Evolutionary conservation across 1,140 invertebrate genomes (phyloP).

Genomic region (fruit fly (Drosophila melanogaster)): DNA sequence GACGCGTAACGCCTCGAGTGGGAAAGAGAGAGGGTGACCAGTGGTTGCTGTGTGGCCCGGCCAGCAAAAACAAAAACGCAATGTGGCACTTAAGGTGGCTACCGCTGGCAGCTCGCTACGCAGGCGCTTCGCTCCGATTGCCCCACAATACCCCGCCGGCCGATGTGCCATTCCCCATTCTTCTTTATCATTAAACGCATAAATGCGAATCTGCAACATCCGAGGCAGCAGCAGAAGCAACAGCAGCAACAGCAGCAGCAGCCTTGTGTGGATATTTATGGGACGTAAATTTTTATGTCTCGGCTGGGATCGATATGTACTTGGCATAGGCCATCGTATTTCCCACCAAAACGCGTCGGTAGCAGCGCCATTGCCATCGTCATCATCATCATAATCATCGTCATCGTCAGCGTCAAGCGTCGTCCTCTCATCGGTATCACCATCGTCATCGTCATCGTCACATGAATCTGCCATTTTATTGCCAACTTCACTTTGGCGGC

Average conservation of each 20-base stretch:
- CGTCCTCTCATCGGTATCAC: slow-evolving; percentile 26
- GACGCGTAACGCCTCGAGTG: slow-evolving; percentile 7
- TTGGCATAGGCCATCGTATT: slow-evolving; percentile 64
- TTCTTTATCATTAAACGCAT: slow-evolving; percentile 81
- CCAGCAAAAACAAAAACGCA: slow-evolving; percentile 50
- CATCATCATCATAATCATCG: slow-evolving; percentile 12
- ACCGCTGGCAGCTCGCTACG: slow-evolving; percentile 71
- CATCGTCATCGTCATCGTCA: slow-evolving; percentile 67
- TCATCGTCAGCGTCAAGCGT: slow-evolving; percentile 24
- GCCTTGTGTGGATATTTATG: slow-evolving; percentile 81
- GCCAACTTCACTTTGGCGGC: slow-evolving; percentile 81
- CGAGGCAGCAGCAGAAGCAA: slow-evolving; percentile 13
- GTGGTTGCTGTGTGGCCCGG: slow-evolving; percentile 45
- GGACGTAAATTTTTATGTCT: slow-evolving; percentile 80
- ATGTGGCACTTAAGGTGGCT: slow-evolving; percentile 78
- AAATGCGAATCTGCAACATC: slow-evolving; percentile 75
- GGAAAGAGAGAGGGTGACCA: slow-evolving; percentile 2
- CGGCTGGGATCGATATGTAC: slow-evolving; percentile 47
- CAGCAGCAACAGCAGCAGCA: slow-evolving; percentile 12
- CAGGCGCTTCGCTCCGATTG: slow-evolving; percentile 27
- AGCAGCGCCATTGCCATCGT: slow-evolving; percentile 67
- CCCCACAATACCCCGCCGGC: slow-evolving; percentile 3
- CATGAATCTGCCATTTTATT: slow-evolving; percentile 84
- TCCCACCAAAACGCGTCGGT: slow-evolving; percentile 76
- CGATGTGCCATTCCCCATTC: slow-evolving; percentile 50